Percentiles rank a stretch among this genome's conserved stretches.
These are phyloP conservation scores for Sphyrna mokarran DNA, from an alignment of 2,113 vertebrate genomes.

Conservation along the genomic window DNA sequence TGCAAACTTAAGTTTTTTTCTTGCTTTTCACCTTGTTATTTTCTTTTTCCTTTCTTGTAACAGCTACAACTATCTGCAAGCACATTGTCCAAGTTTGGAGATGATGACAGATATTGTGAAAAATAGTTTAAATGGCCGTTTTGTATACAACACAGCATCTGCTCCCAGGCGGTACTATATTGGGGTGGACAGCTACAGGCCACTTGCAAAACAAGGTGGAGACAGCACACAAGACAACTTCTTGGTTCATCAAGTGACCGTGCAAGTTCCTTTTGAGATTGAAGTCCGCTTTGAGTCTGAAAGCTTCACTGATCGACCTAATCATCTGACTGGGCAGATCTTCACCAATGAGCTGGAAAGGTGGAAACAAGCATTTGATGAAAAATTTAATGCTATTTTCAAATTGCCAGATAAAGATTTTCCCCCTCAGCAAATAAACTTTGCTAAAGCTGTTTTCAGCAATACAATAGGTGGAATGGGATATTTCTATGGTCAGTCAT, in stretches of 20 bases:
- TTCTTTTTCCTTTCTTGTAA: neutral
- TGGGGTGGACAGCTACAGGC: conserved; percentile 58
- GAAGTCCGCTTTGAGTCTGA: conserved; percentile 83
- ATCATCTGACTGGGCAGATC: conserved; percentile 56
- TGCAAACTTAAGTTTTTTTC: neutral
- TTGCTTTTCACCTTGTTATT: neutral
- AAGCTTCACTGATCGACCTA: conserved; percentile 56
- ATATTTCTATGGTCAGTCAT: conserved; percentile 78
- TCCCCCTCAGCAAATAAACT: conserved; percentile 54
- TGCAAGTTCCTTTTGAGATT: conserved; percentile 66
- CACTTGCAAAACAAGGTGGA: conserved; percentile 51
- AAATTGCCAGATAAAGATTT: conserved; percentile 65
- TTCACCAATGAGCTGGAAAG: conserved; percentile 62
- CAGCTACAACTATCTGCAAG: conserved; percentile 80
- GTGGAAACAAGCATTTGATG: conserved; percentile 55
- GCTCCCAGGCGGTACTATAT: conserved; percentile 65
- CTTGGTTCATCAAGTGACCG: conserved; percentile 82
- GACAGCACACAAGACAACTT: conserved; percentile 60
- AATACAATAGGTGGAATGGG: conserved; percentile 85
- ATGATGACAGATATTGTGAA: conserved; percentile 75
- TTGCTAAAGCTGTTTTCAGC: conserved; percentile 76
- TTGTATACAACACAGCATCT: conserved; percentile 61
- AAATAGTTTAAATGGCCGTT: conserved; percentile 68
- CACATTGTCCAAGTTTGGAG: conserved; percentile 69
- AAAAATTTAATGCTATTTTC: conserved; percentile 73